Evolutionary conservation across 35 echinoderm and acorn worm species (phyloP), one percentile per base, ranked within the genome.

Genomic region (Chiridota heheva): DNA sequence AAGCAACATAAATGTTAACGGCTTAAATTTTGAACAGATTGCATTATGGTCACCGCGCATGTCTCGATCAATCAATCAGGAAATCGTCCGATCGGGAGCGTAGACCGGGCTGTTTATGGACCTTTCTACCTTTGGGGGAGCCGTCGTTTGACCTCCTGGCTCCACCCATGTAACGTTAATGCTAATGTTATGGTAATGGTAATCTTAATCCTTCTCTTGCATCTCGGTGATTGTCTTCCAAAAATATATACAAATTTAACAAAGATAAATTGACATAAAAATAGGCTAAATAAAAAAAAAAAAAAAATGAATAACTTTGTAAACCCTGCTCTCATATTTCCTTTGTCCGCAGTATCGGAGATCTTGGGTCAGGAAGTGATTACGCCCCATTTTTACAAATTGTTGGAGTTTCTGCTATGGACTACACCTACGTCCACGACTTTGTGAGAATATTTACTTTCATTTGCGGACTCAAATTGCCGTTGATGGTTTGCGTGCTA

Each of bases 291-390:
- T 53, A 22, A 22, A 53, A 53, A 53, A 53, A 53, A 13, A 22
- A 53, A 13, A 13, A 53, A 13, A 53, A 13, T 53, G 10, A 53
- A 10, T 13, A 53, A 53, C 10, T 53, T 10, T 53, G 48, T 22
- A 22, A 13, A 10, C 48, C 22, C 60, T 7, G 7, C 30, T 13
- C 30, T 63, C 6, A 10, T 7, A 13, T 10, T 30, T 63, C 4
- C 24, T 33, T 72, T 27, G 29, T 0, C 59, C 58, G 2, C 31
- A 98, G 95, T 48, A 98, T 98, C 66, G 89, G 89, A 34, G 86
- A 73, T 74, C 76, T 98, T 20, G 95, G 95, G 22, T 88, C 95
- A 10, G 95, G 95, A 22, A 92, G 89, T 66, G 95, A 98, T 47
- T 98, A 92, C 45, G 89, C 89, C 6, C 86, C 95, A 15, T 98